phyloP scores from a whole-genome alignment of 1,140 invertebrate species.

The Anadara kagoshimensis region DNA sequence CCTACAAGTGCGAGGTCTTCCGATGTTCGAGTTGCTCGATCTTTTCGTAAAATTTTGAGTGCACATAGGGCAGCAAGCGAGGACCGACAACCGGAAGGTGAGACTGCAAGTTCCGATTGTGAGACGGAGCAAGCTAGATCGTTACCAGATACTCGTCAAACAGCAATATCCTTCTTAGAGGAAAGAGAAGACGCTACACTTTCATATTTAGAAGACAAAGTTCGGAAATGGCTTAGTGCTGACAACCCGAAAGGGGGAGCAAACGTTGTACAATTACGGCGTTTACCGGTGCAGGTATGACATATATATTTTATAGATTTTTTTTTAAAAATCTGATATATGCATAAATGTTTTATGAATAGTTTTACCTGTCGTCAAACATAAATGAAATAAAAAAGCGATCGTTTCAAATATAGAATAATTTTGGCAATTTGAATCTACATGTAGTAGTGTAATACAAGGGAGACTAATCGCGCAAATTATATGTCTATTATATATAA shows the following conservation, averaged over 20 bases:
- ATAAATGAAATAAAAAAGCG: no score
- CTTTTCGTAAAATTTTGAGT: conserved; percentile 48
- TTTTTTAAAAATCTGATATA: no score
- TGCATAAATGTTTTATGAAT: no score
- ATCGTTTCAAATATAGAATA: no score
- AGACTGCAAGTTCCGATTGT: conserved; percentile 1
- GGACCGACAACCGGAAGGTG: conserved; percentile 7
- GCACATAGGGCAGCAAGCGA: conserved; percentile 28
- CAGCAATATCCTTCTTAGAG: conserved; percentile 25
- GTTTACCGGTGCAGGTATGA: conserved; percentile 52
- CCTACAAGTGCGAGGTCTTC: conserved; percentile 8
- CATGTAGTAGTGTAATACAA: no score
- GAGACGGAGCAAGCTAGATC: conserved; percentile 17
- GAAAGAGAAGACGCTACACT: conserved; percentile 44
- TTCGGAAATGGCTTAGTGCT: conserved; percentile 53
- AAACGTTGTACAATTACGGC: conserved; percentile 51
- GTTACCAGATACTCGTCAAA: conserved; percentile 8
- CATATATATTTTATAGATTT: no score
- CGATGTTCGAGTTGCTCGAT: conserved; percentile 4
- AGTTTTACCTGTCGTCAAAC: no score
- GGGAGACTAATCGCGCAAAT: no score
- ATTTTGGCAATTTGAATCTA: no score
- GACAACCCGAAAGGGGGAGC: conserved; percentile 53
- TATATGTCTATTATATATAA: no score
- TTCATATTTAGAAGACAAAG: conserved; percentile 50